phyloP scores from a whole-genome alignment of 2,797 vertebrate species.

The Sciurus carolinensis region DNA sequence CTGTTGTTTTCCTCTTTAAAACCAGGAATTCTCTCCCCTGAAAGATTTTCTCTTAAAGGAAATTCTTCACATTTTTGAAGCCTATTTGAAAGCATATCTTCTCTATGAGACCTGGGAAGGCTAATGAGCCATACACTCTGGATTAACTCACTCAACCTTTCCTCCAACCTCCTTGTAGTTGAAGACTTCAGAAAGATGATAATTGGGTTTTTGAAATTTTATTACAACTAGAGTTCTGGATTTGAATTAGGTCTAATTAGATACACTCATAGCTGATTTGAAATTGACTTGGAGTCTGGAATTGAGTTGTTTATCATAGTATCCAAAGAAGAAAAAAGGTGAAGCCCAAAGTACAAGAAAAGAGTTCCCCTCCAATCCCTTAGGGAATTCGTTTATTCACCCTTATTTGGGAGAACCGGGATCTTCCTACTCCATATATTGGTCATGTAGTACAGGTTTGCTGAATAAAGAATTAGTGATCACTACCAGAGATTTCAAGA shows the following conservation, averaged over 20 bases:
- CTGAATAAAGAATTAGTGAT: slow-evolving; percentile 5
- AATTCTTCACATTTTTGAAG: slow-evolving; percentile 20
- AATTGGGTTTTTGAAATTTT: slow-evolving; percentile 48
- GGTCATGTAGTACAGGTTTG: neutral
- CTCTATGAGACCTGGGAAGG: neutral
- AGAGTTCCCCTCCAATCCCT: slow-evolving; percentile 5
- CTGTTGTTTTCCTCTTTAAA: slow-evolving; percentile 23
- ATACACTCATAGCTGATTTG: neutral
- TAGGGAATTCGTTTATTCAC: neutral
- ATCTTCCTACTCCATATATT: neutral
- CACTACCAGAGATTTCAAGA: neutral
- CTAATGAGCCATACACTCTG: neutral
- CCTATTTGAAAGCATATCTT: slow-evolving; percentile 46
- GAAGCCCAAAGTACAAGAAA: neutral
- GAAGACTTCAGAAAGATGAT: slow-evolving; percentile 20
- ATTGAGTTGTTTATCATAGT: slow-evolving; percentile 9
- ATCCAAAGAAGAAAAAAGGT: neutral
- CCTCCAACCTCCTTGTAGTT: neutral
- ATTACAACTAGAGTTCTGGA: neutral
- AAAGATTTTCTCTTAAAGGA: slow-evolving; percentile 50
- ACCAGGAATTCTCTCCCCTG: slow-evolving; percentile 11
- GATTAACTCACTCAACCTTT: neutral
- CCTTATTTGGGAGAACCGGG: neutral
- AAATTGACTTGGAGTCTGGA: slow-evolving; percentile 23
- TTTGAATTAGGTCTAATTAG: slow-evolving; percentile 46